phyloP scores from a whole-genome alignment of 2,113 vertebrate genomes.

The Psilopsiagon aymara region DNA sequence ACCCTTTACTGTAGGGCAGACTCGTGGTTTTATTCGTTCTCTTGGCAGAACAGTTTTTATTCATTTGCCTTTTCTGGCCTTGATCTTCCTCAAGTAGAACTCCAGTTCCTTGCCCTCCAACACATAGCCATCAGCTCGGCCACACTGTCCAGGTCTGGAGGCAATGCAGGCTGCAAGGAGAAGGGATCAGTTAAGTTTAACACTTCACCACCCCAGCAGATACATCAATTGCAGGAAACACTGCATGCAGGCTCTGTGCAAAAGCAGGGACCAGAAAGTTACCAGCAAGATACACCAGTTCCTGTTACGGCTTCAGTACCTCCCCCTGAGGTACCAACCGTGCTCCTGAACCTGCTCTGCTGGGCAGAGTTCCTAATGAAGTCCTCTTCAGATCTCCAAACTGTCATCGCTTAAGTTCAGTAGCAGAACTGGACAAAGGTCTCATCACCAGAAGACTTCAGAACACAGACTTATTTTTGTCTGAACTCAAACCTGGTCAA shows the following conservation, averaged over 20 bases:
- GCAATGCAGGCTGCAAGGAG: slow-evolving; percentile 89
- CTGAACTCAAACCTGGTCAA: background rate
- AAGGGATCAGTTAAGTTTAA: background rate
- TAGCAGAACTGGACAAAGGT: slow-evolving; percentile 88
- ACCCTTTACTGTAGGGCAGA: background rate
- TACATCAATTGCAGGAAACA: background rate
- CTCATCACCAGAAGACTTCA: slow-evolving; percentile 80
- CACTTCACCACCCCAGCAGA: background rate
- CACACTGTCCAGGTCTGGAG: slow-evolving; percentile 95
- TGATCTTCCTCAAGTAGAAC: slow-evolving; percentile 98
- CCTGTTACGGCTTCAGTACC: rapidly evolving
- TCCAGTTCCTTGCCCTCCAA: slow-evolving; percentile 97
- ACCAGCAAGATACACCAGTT: background rate
- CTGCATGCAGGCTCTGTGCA: background rate
- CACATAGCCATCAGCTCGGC: slow-evolving; percentile 93
- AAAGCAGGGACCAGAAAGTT: rapidly evolving
- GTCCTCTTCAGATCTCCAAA: slow-evolving; percentile 77
- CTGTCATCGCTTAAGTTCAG: slow-evolving; percentile 79
- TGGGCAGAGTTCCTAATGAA: background rate
- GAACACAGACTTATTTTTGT: background rate
- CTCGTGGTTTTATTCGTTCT: slow-evolving; percentile 72
- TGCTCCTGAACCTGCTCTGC: background rate
- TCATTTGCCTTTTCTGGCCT: slow-evolving; percentile 99
- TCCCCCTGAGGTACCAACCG: rapidly evolving
- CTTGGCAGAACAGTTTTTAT: slow-evolving; percentile 22